Evolutionary conservation across 2,113 vertebrate species (phyloP).

Genomic region (Xyliphius kryptos): DNA sequence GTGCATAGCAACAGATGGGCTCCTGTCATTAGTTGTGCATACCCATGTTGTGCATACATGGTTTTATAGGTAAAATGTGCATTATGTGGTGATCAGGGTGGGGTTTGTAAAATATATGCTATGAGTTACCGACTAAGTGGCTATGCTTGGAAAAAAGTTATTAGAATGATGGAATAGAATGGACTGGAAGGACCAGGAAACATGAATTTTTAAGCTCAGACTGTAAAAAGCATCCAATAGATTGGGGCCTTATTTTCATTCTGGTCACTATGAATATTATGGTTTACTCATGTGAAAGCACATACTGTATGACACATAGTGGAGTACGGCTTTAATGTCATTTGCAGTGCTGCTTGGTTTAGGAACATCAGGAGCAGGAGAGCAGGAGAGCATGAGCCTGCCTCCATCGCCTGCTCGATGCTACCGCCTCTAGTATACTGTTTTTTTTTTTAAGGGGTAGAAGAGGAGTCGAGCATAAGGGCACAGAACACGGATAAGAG

Average conservation of each 20-base stretch:
- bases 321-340: slow-evolving; percentile 43
- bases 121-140: too few relatives aligned
- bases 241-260: too few relatives aligned
- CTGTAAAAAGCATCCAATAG: too few relatives aligned
- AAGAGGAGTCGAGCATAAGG: slow-evolving; percentile 49
- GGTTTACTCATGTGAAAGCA: too few relatives aligned
- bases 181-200: too few relatives aligned
- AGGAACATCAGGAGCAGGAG: slow-evolving; percentile 61
- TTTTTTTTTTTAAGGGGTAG: slow-evolving; percentile 36
- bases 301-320: slow-evolving; percentile 40
- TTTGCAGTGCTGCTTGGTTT: slow-evolving; percentile 57
- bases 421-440: slow-evolving; percentile 47
- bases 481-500: slow-evolving; percentile 46
- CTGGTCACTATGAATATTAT: too few relatives aligned
- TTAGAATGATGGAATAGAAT: too few relatives aligned
- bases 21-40: neutral
- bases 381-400: slow-evolving; percentile 54
- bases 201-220: too few relatives aligned
- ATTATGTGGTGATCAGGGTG: too few relatives aligned
- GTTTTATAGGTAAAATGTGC: too few relatives aligned
- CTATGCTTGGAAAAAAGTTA: too few relatives aligned
- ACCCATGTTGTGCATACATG: neutral
- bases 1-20: neutral
- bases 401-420: slow-evolving; percentile 53
- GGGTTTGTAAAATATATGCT: too few relatives aligned